These are phyloP conservation scores for Carterocephalus palaemon DNA, from an alignment of 2,888 invertebrate genomes.

Conservation along the genomic window DNA sequence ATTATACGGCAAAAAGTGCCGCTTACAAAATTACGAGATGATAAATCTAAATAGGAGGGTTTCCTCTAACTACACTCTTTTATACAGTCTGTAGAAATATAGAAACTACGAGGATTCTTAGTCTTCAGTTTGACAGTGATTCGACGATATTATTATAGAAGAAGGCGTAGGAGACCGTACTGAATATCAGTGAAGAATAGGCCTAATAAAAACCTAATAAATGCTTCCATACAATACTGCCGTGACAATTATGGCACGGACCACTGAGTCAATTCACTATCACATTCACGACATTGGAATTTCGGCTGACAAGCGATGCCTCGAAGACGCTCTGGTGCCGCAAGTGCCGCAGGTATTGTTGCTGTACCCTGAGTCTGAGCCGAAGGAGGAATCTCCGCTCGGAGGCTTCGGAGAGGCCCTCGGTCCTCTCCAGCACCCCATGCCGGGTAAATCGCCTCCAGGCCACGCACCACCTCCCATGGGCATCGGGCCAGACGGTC, in stretches of 20 bases:
- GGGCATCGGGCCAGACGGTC: conserved; percentile 64
- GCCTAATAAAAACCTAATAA: conserved; percentile 60
- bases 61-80: conserved; percentile 34
- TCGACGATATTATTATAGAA: conserved; percentile 36
- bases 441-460: conserved; percentile 80
- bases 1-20: conserved; percentile 26
- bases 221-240: conserved; percentile 38
- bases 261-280: conserved; percentile 39
- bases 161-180: conserved; percentile 64
- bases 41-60: conserved; percentile 28
- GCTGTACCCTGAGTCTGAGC: conserved; percentile 92
- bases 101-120: conserved; percentile 49
- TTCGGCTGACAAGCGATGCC: conserved; percentile 71
- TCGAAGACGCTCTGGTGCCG: conserved; percentile 79
- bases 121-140: conserved; percentile 40
- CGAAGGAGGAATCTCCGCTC: conserved; percentile 87
- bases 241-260: conserved; percentile 47
- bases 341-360: conserved; percentile 86
- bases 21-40: conserved; percentile 22
- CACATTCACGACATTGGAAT: conserved; percentile 73
- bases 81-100: conserved; percentile 63
- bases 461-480: conserved; percentile 83
- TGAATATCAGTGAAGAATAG: conserved; percentile 51
- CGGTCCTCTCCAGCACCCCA: conserved; percentile 79
- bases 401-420: conserved; percentile 80